phyloP scores from a whole-genome alignment of 2,888 invertebrate genomes.

The Altica lythri region DNA sequence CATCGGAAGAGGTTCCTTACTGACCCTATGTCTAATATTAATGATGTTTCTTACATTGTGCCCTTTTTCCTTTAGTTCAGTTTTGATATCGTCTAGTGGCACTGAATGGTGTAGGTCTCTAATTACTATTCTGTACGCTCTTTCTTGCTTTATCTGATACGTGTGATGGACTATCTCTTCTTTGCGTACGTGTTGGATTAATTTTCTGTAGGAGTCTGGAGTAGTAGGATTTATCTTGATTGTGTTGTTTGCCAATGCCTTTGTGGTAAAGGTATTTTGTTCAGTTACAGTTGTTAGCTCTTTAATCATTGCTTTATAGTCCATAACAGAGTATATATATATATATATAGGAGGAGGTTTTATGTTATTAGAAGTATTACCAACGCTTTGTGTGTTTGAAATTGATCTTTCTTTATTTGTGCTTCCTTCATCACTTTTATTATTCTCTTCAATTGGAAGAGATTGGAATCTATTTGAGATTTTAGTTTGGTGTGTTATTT shows the following conservation, averaged over 20 bases:
- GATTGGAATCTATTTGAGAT: too few relatives aligned
- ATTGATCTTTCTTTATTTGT: too few relatives aligned
- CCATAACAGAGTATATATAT: not conserved
- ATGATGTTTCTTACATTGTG: not conserved
- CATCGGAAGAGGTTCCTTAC: not conserved
- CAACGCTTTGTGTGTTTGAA: too few relatives aligned
- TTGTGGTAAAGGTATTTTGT: not conserved
- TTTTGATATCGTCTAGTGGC: too few relatives aligned
- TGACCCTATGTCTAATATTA: not conserved
- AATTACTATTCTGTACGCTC: too few relatives aligned
- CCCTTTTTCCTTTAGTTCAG: too few relatives aligned
- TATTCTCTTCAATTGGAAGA: too few relatives aligned
- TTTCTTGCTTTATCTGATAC: too few relatives aligned
- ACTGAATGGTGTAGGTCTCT: not conserved
- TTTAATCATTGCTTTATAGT: not conserved
- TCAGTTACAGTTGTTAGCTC: constrained; percentile 1
- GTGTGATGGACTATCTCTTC: not conserved
- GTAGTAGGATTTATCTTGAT: not conserved
- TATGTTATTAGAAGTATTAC: too few relatives aligned
- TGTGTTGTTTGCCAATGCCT: not conserved
- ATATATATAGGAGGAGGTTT: not conserved
- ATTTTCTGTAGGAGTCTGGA: not conserved
- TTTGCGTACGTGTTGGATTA: not conserved
- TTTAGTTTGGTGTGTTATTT: too few relatives aligned
- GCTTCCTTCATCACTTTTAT: too few relatives aligned